Evolutionary conservation across 2,888 invertebrate genomes (phyloP).

Genomic region (Portevinia maculata): DNA sequence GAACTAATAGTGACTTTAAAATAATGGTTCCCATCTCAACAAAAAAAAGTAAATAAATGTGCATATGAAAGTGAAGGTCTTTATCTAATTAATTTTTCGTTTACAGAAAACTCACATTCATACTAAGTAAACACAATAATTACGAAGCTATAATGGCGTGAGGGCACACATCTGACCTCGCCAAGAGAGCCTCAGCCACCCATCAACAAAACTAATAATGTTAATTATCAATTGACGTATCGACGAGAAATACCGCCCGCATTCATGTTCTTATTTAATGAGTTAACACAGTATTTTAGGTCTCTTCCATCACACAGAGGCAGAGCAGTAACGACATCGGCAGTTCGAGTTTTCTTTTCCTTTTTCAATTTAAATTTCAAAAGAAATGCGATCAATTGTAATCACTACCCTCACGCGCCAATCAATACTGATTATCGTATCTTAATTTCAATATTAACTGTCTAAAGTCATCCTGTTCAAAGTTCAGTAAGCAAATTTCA

Average conservation of each 20-base stretch:
- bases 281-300: constrained; percentile 5
- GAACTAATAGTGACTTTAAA: no score
- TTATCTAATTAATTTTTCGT: no score
- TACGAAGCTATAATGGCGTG: no score
- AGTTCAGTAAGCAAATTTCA: constrained; percentile 46
- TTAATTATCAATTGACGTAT: constrained; percentile 38
- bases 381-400: constrained; percentile 51
- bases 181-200: no score
- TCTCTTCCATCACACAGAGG: not conserved
- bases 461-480: constrained; percentile 52
- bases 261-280: constrained; percentile 18
- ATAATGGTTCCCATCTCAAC: no score
- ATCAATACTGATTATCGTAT: constrained; percentile 58
- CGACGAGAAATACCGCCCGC: constrained; percentile 37
- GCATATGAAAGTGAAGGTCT: no score
- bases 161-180: not conserved
- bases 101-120: no score
- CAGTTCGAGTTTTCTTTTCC: constrained; percentile 2
- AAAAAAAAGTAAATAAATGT: no score
- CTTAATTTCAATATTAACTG: constrained; percentile 61
- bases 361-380: constrained; percentile 23
- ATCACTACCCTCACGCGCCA: constrained; percentile 17
- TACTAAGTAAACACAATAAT: no score
- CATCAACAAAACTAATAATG: constrained; percentile 15
- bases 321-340: not conserved